Percentiles rank a stretch among this genome's conserved stretches.
These are phyloP conservation scores for Meda fulgida DNA, from an alignment of 2,797 vertebrate species.

Conservation along the genomic window DNA sequence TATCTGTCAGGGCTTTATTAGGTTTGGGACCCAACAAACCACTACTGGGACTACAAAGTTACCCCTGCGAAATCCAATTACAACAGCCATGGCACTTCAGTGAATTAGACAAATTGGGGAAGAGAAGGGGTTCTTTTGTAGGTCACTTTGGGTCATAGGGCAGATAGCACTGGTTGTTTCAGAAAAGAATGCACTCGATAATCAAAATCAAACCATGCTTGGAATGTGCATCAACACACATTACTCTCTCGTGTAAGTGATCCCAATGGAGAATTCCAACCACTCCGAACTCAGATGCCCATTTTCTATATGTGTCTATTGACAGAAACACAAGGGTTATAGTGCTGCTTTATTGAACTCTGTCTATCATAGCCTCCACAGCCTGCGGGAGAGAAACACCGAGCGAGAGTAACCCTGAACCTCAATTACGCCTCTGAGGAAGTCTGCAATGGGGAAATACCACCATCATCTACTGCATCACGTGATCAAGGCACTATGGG, in stretches of 20 bases:
- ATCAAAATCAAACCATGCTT: conserved; percentile 44
- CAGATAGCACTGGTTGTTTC: conserved; percentile 43
- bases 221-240: conserved; percentile 49
- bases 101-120: conserved; percentile 52
- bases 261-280: conserved; percentile 42
- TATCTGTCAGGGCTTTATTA: conserved; percentile 62
- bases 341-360: conserved; percentile 75
- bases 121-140: conserved; percentile 26
- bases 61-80: conserved; percentile 61
- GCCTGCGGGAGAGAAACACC: conserved; percentile 61
- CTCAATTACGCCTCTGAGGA: conserved; percentile 60
- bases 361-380: conserved; percentile 63
- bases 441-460: conserved; percentile 51
- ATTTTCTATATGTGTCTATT: conserved; percentile 31
- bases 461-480: conserved; percentile 44
- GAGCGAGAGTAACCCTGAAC: conserved; percentile 36
- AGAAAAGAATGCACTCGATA: conserved; percentile 34
- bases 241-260: conserved; percentile 36
- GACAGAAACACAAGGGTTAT: conserved; percentile 63
- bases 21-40: conserved; percentile 63
- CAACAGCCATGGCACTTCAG: conserved; percentile 54
- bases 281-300: conserved; percentile 32
- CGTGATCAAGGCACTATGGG: conserved; percentile 43
- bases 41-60: conserved; percentile 60
- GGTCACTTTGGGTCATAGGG: conserved; percentile 52